A percentile compares a stretch with the other conserved stretches of the same genome.
Conservation (phyloP, 2,113 vertebrate species). For the Xiphorhynchus elegans region DNA sequence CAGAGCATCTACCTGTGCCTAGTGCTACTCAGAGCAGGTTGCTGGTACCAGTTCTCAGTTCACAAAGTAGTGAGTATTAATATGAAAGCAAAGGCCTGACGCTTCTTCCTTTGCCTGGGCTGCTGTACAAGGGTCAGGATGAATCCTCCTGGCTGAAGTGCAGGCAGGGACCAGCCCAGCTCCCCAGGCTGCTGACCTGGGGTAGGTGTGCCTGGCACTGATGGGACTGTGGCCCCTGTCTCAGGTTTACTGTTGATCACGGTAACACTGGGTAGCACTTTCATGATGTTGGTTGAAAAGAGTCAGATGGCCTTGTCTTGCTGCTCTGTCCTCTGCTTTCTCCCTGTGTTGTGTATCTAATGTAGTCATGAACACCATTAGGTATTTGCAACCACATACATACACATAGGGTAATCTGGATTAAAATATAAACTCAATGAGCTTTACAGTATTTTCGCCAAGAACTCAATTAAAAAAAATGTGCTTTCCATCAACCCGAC, state of each 20-base stretch:
- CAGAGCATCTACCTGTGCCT: not conserved
- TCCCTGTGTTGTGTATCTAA: not conserved
- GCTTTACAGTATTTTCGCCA: not conserved
- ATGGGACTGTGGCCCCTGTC: not conserved
- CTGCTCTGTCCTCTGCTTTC: not conserved
- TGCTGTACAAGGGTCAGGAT: not conserved
- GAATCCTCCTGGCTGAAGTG: not conserved
- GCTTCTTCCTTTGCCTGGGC: not conserved
- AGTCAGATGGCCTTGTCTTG: not conserved
- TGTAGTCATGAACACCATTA: not conserved
- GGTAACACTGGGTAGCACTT: not conserved
- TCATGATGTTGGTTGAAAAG: not conserved
- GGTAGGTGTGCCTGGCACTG: not conserved
- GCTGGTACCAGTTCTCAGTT: not conserved
- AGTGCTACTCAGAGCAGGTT: not conserved
- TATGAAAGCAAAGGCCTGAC: not conserved
- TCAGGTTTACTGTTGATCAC: rapidly evolving
- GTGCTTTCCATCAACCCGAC: conserved; percentile 8
- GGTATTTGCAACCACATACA: not conserved
- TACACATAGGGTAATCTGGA: not conserved
- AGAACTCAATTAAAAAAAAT: not conserved
- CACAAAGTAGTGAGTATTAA: not conserved
- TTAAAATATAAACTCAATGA: not conserved
- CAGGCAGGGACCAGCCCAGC: not conserved
- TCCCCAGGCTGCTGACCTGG: rapidly evolving